phyloP scores from a whole-genome alignment of 2,113 vertebrate genomes.

The Melierax canorus region DNA sequence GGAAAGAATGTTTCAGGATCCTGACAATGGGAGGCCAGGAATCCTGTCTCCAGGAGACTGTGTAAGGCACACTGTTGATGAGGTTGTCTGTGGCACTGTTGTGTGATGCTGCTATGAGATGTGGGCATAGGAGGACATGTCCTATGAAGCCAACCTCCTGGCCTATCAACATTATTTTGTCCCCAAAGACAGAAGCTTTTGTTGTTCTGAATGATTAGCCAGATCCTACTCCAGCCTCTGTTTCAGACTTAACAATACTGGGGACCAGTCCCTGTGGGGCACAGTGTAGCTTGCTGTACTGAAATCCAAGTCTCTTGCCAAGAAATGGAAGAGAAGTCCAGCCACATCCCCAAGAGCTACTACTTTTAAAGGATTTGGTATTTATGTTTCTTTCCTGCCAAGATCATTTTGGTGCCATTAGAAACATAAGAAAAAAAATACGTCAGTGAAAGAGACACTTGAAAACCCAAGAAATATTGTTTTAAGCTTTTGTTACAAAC shows the following conservation, averaged over 20 bases:
- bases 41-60: not conserved
- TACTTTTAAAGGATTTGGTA: not conserved
- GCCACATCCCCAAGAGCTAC: not conserved
- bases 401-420: not conserved
- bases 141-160: not conserved
- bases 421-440: not conserved
- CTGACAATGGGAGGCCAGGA: not conserved
- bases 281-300: not conserved
- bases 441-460: not conserved
- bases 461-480: not conserved
- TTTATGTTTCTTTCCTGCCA: not conserved
- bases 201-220: not conserved
- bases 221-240: not conserved
- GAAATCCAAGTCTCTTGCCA: not conserved
- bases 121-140: not conserved
- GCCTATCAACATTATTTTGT: not conserved
- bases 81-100: not conserved
- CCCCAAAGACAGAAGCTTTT: not conserved
- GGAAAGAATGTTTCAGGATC: not conserved
- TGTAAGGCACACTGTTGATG: fast-evolving
- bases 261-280: not conserved
- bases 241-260: not conserved
- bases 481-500: not conserved
- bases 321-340: not conserved
- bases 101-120: not conserved